Base-by-base conservation (phyloP, 2,113 vertebrate species). In the Myiopsitta monachus region DNA sequence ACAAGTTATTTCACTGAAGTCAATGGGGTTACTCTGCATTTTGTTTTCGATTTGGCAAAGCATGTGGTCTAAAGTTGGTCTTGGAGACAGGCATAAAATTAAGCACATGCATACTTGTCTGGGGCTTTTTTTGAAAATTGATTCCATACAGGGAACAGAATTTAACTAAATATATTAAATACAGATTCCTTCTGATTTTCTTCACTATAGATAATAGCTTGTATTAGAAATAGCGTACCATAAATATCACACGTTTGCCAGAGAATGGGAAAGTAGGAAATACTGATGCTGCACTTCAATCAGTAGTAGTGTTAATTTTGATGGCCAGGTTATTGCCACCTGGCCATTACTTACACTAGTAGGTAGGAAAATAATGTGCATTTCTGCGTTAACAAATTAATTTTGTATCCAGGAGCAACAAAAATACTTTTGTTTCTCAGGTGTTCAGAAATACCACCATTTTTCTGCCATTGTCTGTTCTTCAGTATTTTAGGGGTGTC, bases 31-130 rank as follows among this genome's bases (percentile, higher is more conserved):
- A 90, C 83, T 90, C 90, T 83, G 43, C 88, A 52, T 94, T 97
- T 96, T 94, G 89, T 87, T 95, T 92, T 92, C 7, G 1, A 90
- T 93, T 96, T 95, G 95, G 94, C 95, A 97, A 95, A 93, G 92
- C 83, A 63, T 86, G 90, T 87, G 86, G 90, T 91, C 94, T 91
- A 92, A 96, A 91, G 83, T 95, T 94, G 92, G 86, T 88, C 83
- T 94, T 90, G 87, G 86, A 95, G 90, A 93, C 38, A 0, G 73
- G 90, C 87, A 93, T 84, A 95, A 94, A 93, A 96, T 95, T 92
- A 93, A 95, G 92, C 83, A 87, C 66, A 84, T 5, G 23, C 87
- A 84, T 81, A 43, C 47, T 75, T 88, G 90, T 97, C 96, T 96
- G 95, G 63, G 67, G 54, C 41, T 94, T 82, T 92, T 90, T 87